Percentiles rank a stretch among this genome's conserved stretches.
phyloP scores from a whole-genome alignment of 2,797 vertebrate species.

The Moxostoma hubbsi region DNA sequence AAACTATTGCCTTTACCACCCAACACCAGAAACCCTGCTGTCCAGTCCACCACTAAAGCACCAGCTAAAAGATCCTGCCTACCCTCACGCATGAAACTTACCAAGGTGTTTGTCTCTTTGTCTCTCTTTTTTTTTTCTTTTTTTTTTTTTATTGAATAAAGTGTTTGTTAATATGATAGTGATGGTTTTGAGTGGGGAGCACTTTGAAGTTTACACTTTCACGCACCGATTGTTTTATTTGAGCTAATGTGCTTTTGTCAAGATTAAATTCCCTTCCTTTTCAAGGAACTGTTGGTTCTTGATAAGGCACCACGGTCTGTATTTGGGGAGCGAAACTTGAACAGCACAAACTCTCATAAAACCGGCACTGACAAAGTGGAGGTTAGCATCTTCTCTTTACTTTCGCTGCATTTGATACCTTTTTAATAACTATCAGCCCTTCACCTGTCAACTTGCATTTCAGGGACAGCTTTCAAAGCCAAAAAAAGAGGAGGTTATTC shows the following conservation, averaged over 20 bases:
- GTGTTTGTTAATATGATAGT: not conserved
- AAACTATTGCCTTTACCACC: slow-evolving; percentile 60
- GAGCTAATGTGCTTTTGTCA: not conserved
- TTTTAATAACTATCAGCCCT: slow-evolving; percentile 1
- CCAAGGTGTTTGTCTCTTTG: slow-evolving; percentile 81
- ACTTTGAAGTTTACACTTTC: slow-evolving; percentile 1
- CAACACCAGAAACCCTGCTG: slow-evolving; percentile 63
- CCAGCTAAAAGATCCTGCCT: slow-evolving; percentile 78
- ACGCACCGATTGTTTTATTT: not conserved
- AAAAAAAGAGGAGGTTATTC: slow-evolving; percentile 76
- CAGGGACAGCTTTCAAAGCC: slow-evolving; percentile 79
- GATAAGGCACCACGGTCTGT: slow-evolving; percentile 85
- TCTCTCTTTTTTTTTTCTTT: slow-evolving; percentile 26
- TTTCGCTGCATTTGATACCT: not conserved
- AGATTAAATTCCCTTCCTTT: slow-evolving; percentile 12
- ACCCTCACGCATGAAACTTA: slow-evolving; percentile 79
- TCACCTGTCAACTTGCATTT: slow-evolving; percentile 40
- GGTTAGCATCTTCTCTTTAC: slow-evolving; percentile 59
- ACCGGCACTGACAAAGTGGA: slow-evolving; percentile 81
- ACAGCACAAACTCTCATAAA: slow-evolving; percentile 80
- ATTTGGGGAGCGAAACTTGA: slow-evolving; percentile 95
- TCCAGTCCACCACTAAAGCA: slow-evolving; percentile 76
- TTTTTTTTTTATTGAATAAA: not conserved
- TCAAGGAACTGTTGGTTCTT: slow-evolving; percentile 81
- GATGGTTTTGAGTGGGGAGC: not conserved